A percentile compares a stretch with the other conserved stretches of the same genome.
phyloP scores from a whole-genome alignment of 2,888 invertebrate genomes.

The Catocala nupta region DNA sequence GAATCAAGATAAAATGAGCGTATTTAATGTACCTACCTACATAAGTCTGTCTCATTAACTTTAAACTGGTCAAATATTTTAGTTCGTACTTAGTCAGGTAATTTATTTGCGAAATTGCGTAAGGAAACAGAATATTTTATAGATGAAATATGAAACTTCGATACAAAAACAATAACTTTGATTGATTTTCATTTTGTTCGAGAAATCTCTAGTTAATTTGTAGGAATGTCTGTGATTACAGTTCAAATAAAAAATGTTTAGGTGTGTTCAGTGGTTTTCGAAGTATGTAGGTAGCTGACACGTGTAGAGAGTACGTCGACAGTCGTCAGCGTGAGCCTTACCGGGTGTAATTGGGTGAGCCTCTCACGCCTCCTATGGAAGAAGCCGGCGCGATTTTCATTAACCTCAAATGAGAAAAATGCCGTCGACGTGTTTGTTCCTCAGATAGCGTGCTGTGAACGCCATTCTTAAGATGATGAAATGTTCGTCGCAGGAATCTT shows the following conservation, averaged over 20 bases:
- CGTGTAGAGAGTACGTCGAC: conserved; percentile 32
- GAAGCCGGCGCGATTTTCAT: conserved; percentile 73
- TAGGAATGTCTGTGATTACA: neutral
- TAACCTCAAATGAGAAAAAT: conserved; percentile 83
- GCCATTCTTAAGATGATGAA: conserved; percentile 38
- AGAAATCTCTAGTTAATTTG: too few species aligned
- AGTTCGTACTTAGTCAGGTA: neutral
- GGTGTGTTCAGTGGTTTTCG: conserved; percentile 24
- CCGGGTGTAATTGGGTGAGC: conserved; percentile 71
- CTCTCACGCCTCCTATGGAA: conserved; percentile 67
- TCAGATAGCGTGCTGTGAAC: conserved; percentile 41
- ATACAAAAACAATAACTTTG: too few species aligned
- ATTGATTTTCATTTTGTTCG: too few species aligned
- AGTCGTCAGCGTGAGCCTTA: conserved; percentile 55
- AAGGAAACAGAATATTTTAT: too few species aligned
- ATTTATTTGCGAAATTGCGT: too few species aligned
- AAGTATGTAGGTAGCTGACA: conserved; percentile 29
- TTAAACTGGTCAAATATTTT: neutral
- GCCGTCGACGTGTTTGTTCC: conserved; percentile 62
- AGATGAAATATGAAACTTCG: too few species aligned
- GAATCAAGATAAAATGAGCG: conserved; percentile 28
- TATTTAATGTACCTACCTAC: conserved; percentile 9
- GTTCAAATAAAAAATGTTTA: conserved; percentile 8
- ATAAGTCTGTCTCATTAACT: conserved; percentile 9
- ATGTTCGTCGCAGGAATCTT: conserved; percentile 14